Conservation (phyloP, 2,888 invertebrate species). For the Epirrita christyi region DNA sequence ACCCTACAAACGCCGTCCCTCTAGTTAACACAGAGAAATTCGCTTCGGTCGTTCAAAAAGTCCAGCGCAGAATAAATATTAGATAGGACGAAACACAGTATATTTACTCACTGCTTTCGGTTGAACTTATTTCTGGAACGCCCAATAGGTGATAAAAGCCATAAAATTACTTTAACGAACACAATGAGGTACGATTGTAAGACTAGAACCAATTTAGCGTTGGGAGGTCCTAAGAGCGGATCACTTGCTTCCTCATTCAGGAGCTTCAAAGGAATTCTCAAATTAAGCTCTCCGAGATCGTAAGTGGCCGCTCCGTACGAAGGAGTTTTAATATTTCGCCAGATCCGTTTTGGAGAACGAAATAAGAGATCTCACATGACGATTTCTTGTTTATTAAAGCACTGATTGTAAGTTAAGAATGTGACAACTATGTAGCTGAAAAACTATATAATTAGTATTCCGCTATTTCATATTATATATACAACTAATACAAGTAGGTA, state of each 20-base stretch:
- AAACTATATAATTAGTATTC: not conserved
- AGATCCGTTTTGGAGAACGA: not conserved
- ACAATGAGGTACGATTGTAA: slow-evolving; percentile 6
- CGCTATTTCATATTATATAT: no score
- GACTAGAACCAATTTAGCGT: slow-evolving; percentile 53
- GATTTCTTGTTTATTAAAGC: slow-evolving; percentile 2
- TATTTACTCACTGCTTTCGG: not conserved
- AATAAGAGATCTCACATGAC: slow-evolving; percentile 9
- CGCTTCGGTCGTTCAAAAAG: no score
- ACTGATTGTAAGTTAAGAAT: not conserved
- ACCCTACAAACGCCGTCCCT: no score
- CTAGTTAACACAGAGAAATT: no score
- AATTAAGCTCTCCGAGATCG: slow-evolving; percentile 50
- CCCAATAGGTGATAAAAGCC: not conserved
- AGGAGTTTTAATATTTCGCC: slow-evolving; percentile 42
- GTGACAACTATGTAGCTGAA: not conserved
- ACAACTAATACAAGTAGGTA: no score
- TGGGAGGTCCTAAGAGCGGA: slow-evolving; percentile 52
- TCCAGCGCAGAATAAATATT: no score
- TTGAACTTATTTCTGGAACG: not conserved
- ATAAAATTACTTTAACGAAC: not conserved
- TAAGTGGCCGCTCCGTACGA: slow-evolving; percentile 52
- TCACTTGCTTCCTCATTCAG: slow-evolving; percentile 60
- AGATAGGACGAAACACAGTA: no score
- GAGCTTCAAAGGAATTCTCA: slow-evolving; percentile 58